A percentile compares a stretch with the other conserved stretches of the same genome.
These are phyloP conservation scores for Dysidea cf. avara DNA, from an alignment of 37 sponge, comb jelly and placozoan species.

Conservation along the genomic window DNA sequence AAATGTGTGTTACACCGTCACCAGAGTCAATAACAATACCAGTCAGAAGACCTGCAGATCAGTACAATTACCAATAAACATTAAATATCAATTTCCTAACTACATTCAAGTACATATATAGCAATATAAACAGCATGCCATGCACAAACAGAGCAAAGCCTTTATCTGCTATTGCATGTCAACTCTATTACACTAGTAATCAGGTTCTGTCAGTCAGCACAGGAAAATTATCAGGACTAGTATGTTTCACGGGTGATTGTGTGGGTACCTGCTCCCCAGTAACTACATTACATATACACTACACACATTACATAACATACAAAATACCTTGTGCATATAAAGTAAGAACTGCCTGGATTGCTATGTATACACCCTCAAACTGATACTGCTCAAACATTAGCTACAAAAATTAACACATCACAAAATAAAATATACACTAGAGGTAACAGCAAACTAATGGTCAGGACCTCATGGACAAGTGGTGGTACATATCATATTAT, in stretches of 20 bases:
- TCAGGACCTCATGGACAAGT: no score
- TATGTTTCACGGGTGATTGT: no score
- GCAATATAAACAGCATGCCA: constrained; percentile 24
- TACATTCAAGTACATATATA: constrained; percentile 4
- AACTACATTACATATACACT: no score
- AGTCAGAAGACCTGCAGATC: constrained; percentile 80
- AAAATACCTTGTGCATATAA: constrained; percentile 97
- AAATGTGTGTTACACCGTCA: constrained; percentile 98
- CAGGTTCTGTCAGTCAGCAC: no score
- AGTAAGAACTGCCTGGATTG: constrained; percentile 99
- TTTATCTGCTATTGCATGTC: no score
- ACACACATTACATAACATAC: neutral
- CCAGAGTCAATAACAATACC: constrained; percentile 99
- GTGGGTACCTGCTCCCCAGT: no score
- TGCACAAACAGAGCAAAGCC: constrained; percentile 28
- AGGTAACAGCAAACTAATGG: no score
- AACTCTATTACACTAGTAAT: no score
- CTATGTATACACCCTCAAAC: constrained; percentile 94
- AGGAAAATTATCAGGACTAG: no score
- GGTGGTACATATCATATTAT: no score
- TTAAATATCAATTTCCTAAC: neutral
- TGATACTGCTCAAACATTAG: constrained; percentile 98
- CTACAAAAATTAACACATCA: constrained; percentile 56
- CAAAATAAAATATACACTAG: no score
- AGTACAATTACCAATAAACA: constrained; percentile 12